These are phyloP conservation scores for Cantharis rufa DNA, from an alignment of 2,888 invertebrate genomes.

Conservation along the genomic window DNA sequence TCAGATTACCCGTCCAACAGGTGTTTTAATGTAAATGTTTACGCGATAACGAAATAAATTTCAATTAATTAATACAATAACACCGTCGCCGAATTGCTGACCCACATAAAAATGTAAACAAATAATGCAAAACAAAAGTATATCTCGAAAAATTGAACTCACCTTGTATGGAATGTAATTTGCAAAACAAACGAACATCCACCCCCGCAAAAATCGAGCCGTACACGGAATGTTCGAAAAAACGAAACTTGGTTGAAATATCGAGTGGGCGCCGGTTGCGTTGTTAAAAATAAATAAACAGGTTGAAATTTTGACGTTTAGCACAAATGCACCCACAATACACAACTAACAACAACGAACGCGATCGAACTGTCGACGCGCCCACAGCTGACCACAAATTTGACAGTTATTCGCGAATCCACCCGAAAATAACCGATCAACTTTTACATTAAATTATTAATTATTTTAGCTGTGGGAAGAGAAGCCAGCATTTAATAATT, in stretches of 20 bases:
- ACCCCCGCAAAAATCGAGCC: background rate
- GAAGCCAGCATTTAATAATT: background rate
- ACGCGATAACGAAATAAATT: background rate
- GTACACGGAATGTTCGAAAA: background rate
- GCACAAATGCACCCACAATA: background rate
- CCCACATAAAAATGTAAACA: background rate
- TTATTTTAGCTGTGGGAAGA: background rate
- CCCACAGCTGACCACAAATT: constrained; percentile 25
- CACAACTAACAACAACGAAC: constrained; percentile 6
- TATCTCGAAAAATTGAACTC: background rate
- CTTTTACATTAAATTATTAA: background rate
- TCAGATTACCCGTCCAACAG: background rate
- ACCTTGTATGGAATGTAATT: background rate
- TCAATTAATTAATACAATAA: background rate
- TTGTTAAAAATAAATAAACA: background rate
- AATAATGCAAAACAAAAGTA: background rate
- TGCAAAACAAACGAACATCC: background rate
- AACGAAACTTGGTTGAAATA: background rate
- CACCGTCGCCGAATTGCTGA: background rate
- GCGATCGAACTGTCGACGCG: constrained; percentile 19
- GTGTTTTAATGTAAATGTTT: background rate
- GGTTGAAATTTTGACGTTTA: background rate
- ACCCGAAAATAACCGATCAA: background rate
- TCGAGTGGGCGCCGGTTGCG: background rate
- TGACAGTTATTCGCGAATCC: background rate